Conservation (phyloP, 2,797 vertebrate species). For the Sebastes vulpes region DNA sequence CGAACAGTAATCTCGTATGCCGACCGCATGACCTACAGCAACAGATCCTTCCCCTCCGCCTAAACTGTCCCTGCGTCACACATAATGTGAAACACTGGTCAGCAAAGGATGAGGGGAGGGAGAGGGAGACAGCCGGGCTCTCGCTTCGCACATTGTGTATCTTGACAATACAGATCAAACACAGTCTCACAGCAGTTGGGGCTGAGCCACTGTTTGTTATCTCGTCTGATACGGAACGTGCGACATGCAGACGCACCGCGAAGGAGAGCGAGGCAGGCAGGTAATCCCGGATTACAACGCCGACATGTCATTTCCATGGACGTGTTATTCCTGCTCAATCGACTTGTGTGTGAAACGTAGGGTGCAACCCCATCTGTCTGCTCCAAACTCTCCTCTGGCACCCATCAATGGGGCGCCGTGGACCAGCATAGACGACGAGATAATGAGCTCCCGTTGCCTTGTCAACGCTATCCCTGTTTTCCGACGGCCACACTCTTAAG, state of each 20-base stretch:
- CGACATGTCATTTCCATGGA: slow-evolving; percentile 65
- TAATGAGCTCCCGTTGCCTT: slow-evolving; percentile 84
- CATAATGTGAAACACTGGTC: slow-evolving; percentile 5
- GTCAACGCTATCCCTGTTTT: slow-evolving; percentile 65
- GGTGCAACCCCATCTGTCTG: slow-evolving; percentile 66
- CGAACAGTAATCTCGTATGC: background rate
- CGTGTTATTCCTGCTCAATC: slow-evolving; percentile 35
- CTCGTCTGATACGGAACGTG: slow-evolving; percentile 42
- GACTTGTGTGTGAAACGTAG: slow-evolving; percentile 49
- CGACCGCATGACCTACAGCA: background rate
- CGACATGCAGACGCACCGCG: slow-evolving; percentile 5
- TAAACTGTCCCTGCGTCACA: background rate
- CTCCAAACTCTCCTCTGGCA: slow-evolving; percentile 62
- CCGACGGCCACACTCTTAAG: slow-evolving; percentile 47
- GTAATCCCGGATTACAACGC: slow-evolving; percentile 80
- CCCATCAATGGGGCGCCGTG: slow-evolving; percentile 68
- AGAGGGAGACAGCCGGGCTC: background rate
- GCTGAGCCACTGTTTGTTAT: slow-evolving; percentile 45
- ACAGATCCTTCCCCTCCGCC: background rate
- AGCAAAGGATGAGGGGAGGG: background rate
- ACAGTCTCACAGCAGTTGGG: background rate
- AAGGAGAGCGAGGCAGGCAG: slow-evolving; percentile 54
- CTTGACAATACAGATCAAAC: slow-evolving; percentile 44
- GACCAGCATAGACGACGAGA: slow-evolving; percentile 76
- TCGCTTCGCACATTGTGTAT: slow-evolving; percentile 6